Conservation (phyloP, 2,888 invertebrate species). For the Amitus sp. region DNA sequence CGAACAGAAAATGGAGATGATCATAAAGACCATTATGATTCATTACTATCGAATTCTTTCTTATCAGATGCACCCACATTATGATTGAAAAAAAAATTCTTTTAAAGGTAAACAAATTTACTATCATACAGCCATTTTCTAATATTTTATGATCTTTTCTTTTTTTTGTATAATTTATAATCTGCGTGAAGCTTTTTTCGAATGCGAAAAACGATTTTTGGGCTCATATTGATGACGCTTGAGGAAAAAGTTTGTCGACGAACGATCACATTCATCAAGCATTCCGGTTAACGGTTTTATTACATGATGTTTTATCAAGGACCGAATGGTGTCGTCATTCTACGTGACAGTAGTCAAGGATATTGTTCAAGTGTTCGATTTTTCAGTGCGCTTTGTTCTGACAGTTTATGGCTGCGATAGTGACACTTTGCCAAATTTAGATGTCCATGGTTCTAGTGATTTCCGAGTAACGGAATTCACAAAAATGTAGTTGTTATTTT, state of each 20-base stretch:
- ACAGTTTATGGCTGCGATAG: constrained; percentile 33
- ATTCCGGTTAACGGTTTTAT: constrained; percentile 61
- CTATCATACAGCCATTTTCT: no score
- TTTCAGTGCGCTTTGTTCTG: no score
- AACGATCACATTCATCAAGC: constrained; percentile 48
- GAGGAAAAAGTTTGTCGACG: constrained; percentile 39
- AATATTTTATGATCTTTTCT: no score
- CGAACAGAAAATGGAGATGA: no score
- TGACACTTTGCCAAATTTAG: constrained; percentile 33
- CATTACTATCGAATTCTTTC: no score
- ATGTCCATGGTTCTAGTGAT: constrained; percentile 29
- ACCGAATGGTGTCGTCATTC: constrained; percentile 35
- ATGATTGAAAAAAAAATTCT: no score
- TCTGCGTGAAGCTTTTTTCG: not conserved
- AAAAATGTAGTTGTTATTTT: no score
- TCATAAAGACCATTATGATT: no score
- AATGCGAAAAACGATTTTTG: not conserved
- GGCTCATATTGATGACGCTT: constrained; percentile 18
- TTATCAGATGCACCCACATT: no score
- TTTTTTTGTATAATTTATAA: no score
- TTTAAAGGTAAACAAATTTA: no score
- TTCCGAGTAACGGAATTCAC: constrained; percentile 35
- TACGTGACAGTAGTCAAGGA: constrained; percentile 51
- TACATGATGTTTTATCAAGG: constrained; percentile 38
- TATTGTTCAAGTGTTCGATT: constrained; percentile 37